These are phyloP conservation scores for Colistium nudipinnis DNA, from an alignment of 2,113 vertebrate genomes.

Conservation along the genomic window DNA sequence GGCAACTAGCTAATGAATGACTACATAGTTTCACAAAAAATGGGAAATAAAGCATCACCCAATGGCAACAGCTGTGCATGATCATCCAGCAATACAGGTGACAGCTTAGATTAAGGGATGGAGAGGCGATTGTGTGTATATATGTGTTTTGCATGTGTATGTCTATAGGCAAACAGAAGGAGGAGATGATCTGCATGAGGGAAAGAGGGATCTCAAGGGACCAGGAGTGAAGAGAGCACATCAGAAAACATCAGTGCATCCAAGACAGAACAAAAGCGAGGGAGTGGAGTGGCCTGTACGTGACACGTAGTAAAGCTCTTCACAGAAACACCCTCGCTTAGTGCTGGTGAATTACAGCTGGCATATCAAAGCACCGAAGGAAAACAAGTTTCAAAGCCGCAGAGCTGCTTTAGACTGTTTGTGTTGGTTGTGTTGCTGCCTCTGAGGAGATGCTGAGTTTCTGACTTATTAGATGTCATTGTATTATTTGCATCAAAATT, in stretches of 20 bases:
- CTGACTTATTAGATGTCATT: conserved; percentile 15
- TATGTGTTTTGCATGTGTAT: background rate
- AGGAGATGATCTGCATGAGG: conserved; percentile 24
- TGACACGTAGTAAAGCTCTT: conserved; percentile 50
- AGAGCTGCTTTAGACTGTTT: conserved; percentile 5
- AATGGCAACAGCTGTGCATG: conserved; percentile 12
- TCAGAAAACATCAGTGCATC: conserved; percentile 54
- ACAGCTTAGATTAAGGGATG: conserved; percentile 36
- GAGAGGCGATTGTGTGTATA: conserved; percentile 5
- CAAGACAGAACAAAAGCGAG: conserved; percentile 52
- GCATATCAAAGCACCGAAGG: conserved; percentile 62
- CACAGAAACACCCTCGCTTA: conserved; percentile 19
- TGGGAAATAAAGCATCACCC: too few species aligned
- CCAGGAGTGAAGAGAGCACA: conserved; percentile 49
- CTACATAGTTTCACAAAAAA: too few species aligned
- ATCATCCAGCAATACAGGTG: conserved; percentile 38
- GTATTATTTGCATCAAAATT: background rate
- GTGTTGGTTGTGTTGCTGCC: conserved; percentile 10
- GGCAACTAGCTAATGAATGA: too few species aligned
- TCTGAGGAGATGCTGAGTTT: conserved; percentile 23
- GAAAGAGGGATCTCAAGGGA: conserved; percentile 49
- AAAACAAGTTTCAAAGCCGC: conserved; percentile 43
- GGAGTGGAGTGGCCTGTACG: conserved; percentile 38
- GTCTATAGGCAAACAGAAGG: conserved; percentile 66
- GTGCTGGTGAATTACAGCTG: conserved; percentile 55